Percentiles rank a stretch among this genome's conserved stretches.
phyloP scores from a whole-genome alignment of 1,140 invertebrate genomes.

The Danaus plexippus region DNA sequence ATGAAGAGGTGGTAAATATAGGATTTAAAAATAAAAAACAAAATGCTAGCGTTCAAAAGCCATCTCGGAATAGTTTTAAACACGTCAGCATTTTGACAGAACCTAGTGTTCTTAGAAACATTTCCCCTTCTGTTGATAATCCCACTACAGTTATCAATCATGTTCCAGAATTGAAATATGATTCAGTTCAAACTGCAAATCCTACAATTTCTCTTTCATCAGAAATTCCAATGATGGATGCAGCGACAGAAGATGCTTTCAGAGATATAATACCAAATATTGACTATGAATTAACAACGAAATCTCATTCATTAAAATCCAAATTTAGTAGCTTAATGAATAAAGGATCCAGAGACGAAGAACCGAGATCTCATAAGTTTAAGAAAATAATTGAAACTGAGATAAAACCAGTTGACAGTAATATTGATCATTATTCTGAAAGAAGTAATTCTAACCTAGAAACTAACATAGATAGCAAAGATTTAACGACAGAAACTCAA shows the following conservation, averaged over 20 bases:
- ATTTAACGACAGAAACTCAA: slow-evolving; percentile 32
- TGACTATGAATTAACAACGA: slow-evolving; percentile 2
- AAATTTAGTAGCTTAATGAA: slow-evolving; percentile 40
- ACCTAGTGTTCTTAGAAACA: slow-evolving; percentile 26
- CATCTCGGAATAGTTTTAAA: slow-evolving; percentile 38
- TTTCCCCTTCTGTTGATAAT: slow-evolving; percentile 24
- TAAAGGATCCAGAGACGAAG: slow-evolving; percentile 26
- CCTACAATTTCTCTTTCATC: slow-evolving; percentile 4
- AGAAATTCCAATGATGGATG: slow-evolving; percentile 4
- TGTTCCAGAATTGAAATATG: slow-evolving; percentile 15
- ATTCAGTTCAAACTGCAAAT: slow-evolving; percentile 11
- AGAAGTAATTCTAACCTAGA: too few relatives aligned
- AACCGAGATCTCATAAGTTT: slow-evolving; percentile 35
- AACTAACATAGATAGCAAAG: slow-evolving; percentile 19
- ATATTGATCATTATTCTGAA: not conserved
- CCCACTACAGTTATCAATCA: slow-evolving; percentile 18
- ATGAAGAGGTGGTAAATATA: slow-evolving; percentile 52
- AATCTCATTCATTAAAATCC: slow-evolving; percentile 28
- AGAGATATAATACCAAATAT: slow-evolving; percentile 6
- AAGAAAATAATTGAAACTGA: slow-evolving; percentile 34
- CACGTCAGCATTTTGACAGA: slow-evolving; percentile 53
- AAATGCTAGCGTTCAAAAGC: slow-evolving; percentile 41
- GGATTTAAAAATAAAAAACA: slow-evolving; percentile 51
- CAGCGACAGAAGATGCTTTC: slow-evolving; percentile 8
- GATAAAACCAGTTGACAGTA: slow-evolving; percentile 7